These are phyloP conservation scores for Penaeus monodon DNA, from an alignment of 2,888 invertebrate species.

Conservation along the genomic window DNA sequence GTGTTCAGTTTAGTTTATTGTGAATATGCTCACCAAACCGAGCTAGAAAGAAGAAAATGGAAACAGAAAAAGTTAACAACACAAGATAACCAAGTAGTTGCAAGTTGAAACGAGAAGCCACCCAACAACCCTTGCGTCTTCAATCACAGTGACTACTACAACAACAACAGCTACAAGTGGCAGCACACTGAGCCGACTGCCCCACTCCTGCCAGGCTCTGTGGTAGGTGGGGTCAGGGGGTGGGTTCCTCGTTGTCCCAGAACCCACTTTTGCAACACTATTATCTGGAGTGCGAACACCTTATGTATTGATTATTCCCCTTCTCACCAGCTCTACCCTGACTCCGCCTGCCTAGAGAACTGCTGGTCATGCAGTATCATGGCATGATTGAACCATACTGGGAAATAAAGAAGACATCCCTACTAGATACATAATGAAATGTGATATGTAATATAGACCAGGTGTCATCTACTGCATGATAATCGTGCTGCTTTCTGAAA, in stretches of 20 bases:
- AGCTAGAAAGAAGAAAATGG: too few relatives aligned
- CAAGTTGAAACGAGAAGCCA: too few relatives aligned
- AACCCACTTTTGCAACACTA: slow-evolving; percentile 28
- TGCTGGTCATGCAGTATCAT: slow-evolving; percentile 46
- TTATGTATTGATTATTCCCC: slow-evolving; percentile 18
- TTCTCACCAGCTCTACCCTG: slow-evolving; percentile 16
- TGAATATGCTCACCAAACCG: too few relatives aligned
- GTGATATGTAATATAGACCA: slow-evolving; percentile 62
- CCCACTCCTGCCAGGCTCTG: slow-evolving; percentile 30
- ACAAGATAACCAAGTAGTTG: too few relatives aligned
- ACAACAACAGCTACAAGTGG: slow-evolving; percentile 1
- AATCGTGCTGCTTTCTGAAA: slow-evolving; percentile 56
- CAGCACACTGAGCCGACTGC: slow-evolving; percentile 9
- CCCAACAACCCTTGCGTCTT: too few relatives aligned
- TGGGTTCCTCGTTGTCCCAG: slow-evolving; percentile 12
- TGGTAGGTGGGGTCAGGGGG: slow-evolving; percentile 34
- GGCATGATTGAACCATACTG: slow-evolving; percentile 45
- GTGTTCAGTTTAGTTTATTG: too few relatives aligned
- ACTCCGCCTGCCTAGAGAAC: slow-evolving; percentile 39
- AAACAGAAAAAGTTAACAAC: too few relatives aligned
- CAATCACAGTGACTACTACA: too few relatives aligned
- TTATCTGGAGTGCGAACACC: slow-evolving; percentile 12
- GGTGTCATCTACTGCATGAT: slow-evolving; percentile 62
- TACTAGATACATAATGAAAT: slow-evolving; percentile 51
- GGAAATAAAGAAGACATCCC: slow-evolving; percentile 23